phyloP scores from a whole-genome alignment of 2,888 invertebrate species.

The Lydus trimaculatus region DNA sequence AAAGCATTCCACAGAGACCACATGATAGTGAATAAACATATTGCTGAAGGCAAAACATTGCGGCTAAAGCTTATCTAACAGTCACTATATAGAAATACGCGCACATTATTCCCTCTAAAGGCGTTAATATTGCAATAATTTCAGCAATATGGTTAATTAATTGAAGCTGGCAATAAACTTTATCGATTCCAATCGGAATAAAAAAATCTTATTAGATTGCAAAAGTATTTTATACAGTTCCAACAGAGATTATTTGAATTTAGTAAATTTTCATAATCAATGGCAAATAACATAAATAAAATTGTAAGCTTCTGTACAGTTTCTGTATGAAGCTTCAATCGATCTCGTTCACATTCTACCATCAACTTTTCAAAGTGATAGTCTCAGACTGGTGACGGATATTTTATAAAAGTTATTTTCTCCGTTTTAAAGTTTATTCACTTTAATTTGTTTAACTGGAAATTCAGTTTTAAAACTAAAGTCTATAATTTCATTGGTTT shows the following conservation, averaged over 20 bases:
- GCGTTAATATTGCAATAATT: constrained; percentile 9
- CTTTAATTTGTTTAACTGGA: not conserved
- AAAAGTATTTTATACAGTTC: too few species aligned
- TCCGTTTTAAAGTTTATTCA: constrained; percentile 7
- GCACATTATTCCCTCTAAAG: constrained; percentile 21
- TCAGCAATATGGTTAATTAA: constrained; percentile 1
- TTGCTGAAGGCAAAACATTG: constrained; percentile 54
- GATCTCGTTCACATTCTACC: constrained; percentile 10
- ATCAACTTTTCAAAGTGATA: constrained; percentile 12
- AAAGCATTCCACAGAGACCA: constrained; percentile 60
- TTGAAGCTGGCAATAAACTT: not conserved
- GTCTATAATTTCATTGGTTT: not conserved
- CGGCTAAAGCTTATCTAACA: constrained; percentile 47
- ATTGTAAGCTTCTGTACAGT: constrained; percentile 9
- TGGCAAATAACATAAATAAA: constrained; percentile 25
- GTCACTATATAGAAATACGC: constrained; percentile 33
- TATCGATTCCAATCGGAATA: not conserved
- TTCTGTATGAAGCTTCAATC: constrained; percentile 20
- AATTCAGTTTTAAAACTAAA: not conserved
- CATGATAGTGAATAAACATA: constrained; percentile 60
- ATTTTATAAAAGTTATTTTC: constrained; percentile 21
- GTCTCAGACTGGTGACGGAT: constrained; percentile 18
- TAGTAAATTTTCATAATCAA: constrained; percentile 21
- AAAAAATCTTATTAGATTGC: not conserved
- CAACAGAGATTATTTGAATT: constrained; percentile 6